These are phyloP conservation scores for Drosophila pseudotalamancana DNA, from an alignment of 2,888 invertebrate genomes.

Conservation along the genomic window DNA sequence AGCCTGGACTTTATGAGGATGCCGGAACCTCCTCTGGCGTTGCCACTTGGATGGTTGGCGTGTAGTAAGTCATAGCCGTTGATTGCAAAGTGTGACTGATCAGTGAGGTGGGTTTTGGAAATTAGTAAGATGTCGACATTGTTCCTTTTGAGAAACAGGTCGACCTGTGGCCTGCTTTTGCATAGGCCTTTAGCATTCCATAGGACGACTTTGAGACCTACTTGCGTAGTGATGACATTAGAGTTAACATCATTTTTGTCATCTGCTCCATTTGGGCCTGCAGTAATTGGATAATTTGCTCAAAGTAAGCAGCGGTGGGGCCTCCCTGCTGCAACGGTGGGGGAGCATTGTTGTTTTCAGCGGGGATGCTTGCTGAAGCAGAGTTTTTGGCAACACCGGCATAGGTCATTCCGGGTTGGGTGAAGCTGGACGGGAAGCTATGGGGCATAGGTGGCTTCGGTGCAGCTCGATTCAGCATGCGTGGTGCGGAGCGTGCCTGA, in stretches of 20 bases:
- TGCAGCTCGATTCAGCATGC: no score
- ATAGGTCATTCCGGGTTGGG: no score
- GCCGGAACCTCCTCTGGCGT: no score
- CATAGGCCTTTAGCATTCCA: conserved; percentile 6
- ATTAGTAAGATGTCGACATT: background rate
- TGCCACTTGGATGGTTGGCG: no score
- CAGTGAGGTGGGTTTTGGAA: background rate
- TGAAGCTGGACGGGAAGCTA: no score
- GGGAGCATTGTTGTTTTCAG: background rate
- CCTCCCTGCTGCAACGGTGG: background rate
- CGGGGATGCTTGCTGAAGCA: no score
- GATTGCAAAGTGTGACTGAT: conserved; percentile 1
- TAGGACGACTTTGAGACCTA: background rate
- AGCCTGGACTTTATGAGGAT: no score
- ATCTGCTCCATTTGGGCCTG: conserved; percentile 3
- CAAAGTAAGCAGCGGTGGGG: background rate
- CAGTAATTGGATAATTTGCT: conserved; percentile 1
- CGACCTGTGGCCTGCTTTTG: background rate
- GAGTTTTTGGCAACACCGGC: no score
- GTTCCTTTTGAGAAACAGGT: background rate
- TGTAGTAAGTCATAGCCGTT: background rate
- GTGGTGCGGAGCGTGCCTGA: no score
- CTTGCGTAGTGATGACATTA: conserved; percentile 3
- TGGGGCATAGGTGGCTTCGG: no score
- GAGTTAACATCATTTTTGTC: background rate